phyloP scores from a whole-genome alignment of 2,888 invertebrate genomes.

The Lasioglossum zephyrum region DNA sequence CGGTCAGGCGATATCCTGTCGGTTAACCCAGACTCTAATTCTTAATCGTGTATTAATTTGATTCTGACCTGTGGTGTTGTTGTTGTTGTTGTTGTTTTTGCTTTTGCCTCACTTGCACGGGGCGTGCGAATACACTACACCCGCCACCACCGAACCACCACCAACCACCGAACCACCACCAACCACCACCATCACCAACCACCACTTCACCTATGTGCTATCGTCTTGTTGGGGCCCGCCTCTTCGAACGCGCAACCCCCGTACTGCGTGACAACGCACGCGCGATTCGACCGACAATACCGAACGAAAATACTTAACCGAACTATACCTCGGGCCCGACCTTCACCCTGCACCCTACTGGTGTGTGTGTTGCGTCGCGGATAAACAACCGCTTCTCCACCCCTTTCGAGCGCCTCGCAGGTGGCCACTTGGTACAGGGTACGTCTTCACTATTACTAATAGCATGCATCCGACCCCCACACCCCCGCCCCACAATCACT shows the following conservation, averaged over 20 bases:
- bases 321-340: constrained; percentile 56
- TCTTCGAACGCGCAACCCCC: constrained; percentile 64
- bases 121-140: constrained; percentile 74
- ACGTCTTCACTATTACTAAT: constrained; percentile 87
- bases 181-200: constrained; percentile 21
- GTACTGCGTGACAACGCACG: constrained; percentile 49
- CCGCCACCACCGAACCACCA: constrained; percentile 63
- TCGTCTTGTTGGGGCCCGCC: constrained; percentile 68
- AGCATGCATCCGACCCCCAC: constrained; percentile 77
- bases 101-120: constrained; percentile 77
- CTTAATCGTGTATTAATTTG: constrained; percentile 56
- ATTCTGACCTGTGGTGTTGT: constrained; percentile 78
- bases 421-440: constrained; percentile 97
- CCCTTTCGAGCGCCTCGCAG: constrained; percentile 86
- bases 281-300: constrained; percentile 53
- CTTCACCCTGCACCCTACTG: constrained; percentile 65
- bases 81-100: constrained; percentile 77
- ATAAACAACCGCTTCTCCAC: constrained; percentile 78
- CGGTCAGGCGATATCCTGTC: constrained; percentile 21
- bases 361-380: constrained; percentile 62
- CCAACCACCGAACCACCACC: constrained; percentile 57
- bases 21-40: constrained; percentile 48
- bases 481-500: neutral
- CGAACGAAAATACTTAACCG: constrained; percentile 32
- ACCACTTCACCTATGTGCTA: constrained; percentile 74